Conservation (phyloP, 2,888 invertebrate genomes). For the Leucoptera coffeella region DNA sequence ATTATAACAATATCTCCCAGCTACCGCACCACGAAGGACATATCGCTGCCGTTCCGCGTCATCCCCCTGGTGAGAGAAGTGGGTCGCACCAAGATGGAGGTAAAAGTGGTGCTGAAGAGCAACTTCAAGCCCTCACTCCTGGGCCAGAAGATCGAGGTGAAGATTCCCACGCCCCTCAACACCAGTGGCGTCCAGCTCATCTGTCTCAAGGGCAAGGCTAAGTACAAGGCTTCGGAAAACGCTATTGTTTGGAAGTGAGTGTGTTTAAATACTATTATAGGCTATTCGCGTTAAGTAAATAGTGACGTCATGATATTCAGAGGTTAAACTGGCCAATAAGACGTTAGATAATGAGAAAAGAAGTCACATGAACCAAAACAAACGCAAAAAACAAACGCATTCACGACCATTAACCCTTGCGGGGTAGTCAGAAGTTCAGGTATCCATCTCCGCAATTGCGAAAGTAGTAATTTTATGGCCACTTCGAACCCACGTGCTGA, state of each 20-base stretch:
- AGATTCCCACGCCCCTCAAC: conserved; percentile 97
- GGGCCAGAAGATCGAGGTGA: conserved; percentile 98
- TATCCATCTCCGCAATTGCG: too few species aligned
- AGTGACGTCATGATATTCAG: too few species aligned
- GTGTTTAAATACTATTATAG: not conserved
- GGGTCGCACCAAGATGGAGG: conserved; percentile 99
- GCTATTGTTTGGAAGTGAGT: conserved; percentile 92
- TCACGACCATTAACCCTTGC: too few species aligned
- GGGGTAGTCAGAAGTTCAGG: too few species aligned
- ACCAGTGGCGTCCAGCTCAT: conserved; percentile 98
- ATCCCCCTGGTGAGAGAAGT: conserved; percentile 98
- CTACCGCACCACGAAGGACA: conserved; percentile 99
- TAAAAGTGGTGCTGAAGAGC: conserved; percentile 97
- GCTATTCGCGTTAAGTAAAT: too few species aligned
- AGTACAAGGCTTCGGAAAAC: conserved; percentile 99
- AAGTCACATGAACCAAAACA: too few species aligned
- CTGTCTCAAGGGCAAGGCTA: conserved; percentile 98
- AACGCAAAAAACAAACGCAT: too few species aligned
- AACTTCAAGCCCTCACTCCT: conserved; percentile 97
- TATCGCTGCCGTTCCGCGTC: conserved; percentile 97
- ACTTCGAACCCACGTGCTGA: too few species aligned
- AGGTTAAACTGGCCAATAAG: too few species aligned
- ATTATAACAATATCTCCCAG: too few species aligned
- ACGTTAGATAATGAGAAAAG: too few species aligned
- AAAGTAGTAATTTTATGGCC: too few species aligned